phyloP scores from a whole-genome alignment of 1,140 invertebrate species.

The Antheraea pernyi region DNA sequence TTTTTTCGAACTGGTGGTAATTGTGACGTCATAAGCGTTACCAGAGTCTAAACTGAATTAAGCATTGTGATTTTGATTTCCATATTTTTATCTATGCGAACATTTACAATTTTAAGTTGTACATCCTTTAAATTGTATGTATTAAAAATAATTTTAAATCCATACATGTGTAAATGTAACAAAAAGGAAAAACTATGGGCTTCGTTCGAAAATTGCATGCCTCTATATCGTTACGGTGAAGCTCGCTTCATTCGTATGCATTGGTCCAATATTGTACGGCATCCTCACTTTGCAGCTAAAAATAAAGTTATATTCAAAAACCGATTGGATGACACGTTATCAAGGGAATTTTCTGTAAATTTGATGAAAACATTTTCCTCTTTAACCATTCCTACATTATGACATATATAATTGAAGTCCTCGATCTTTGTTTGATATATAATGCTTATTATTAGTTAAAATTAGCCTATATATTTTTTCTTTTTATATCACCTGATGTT shows the following conservation, averaged over 20 bases:
- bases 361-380: neutral
- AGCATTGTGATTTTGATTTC: too few species aligned
- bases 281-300: neutral
- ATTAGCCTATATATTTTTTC: too few species aligned
- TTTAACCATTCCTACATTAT: neutral
- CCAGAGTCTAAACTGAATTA: too few species aligned
- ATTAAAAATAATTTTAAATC: neutral
- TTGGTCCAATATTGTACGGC: constrained; percentile 11
- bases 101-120: too few species aligned
- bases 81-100: too few species aligned
- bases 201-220: constrained; percentile 12
- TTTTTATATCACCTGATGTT: too few species aligned
- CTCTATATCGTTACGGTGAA: constrained; percentile 9
- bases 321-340: neutral
- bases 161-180: neutral
- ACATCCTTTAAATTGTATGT: neutral
- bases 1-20: too few species aligned
- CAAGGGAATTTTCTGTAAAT: neutral
- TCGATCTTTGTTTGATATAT: too few species aligned
- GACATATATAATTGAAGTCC: too few species aligned
- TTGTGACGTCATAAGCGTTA: too few species aligned
- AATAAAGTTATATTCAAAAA: constrained; percentile 5
- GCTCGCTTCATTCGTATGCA: constrained; percentile 16
- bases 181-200: constrained; percentile 3
- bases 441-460: too few species aligned